Evolutionary conservation across 2,797 vertebrate genomes (phyloP).

Genomic region (Takifugu rubripes): DNA sequence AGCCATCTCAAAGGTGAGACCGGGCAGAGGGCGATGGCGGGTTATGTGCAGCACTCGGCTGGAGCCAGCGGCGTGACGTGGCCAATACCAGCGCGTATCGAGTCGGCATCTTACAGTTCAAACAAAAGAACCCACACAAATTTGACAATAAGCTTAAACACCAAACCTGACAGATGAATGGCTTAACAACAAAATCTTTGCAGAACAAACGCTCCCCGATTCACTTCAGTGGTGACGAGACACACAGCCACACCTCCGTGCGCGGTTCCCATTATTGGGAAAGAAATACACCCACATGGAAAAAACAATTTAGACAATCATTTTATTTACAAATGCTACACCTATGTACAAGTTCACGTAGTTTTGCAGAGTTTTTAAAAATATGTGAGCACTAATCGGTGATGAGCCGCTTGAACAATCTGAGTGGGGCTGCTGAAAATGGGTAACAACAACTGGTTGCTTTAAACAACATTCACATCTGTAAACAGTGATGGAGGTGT

Average conservation of each 20-base stretch:
- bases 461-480: conserved; percentile 70
- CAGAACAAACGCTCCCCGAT: no score
- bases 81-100: neutral
- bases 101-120: neutral
- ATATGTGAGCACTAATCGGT: conserved; percentile 56
- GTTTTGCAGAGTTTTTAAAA: conserved; percentile 59
- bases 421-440: conserved; percentile 63
- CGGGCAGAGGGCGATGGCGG: conserved; percentile 38
- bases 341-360: conserved; percentile 72
- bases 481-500: conserved; percentile 71
- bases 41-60: conserved; percentile 46
- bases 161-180: no score
- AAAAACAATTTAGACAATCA: conserved; percentile 77
- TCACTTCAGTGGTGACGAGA: neutral
- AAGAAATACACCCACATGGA: conserved; percentile 78
- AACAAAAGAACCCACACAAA: no score
- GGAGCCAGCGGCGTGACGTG: conserved; percentile 1
- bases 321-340: conserved; percentile 83
- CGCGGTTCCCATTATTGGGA: conserved; percentile 56
- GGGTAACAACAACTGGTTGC: conserved; percentile 58
- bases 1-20: conserved; percentile 64
- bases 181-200: no score
- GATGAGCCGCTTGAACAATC: conserved; percentile 58
- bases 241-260: conserved; percentile 56
- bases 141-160: no score